Evolutionary conservation across 2,888 invertebrate genomes (phyloP), one percentile per base, ranked within the genome.

Genomic region (Chirona hameri): DNA sequence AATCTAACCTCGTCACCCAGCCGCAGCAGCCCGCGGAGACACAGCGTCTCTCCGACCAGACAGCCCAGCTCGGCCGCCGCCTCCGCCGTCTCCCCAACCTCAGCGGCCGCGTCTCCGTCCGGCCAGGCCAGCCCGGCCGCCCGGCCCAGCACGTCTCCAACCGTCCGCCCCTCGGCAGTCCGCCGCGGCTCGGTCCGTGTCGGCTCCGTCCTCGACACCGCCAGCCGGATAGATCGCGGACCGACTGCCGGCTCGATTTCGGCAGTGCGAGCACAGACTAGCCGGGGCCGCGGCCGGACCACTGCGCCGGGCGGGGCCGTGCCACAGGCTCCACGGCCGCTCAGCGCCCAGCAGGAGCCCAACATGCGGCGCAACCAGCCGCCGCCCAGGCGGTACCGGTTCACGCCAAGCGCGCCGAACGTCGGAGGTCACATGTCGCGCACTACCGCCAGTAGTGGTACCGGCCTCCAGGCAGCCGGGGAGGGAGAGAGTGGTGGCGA

Each of bases 351-450:
- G 39, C 27, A 24, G 10, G 76, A 76, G 39, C 76, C 76, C 76
- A 76, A 76, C 46, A 76, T 76, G 76, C 39, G 46, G 9, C 39
- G 39, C 24, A 76, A 76, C 76, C 76, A 76, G 46, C 39, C 76
- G 46, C 76, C 76, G 46, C 76, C 76, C 10, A 18, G 46, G 14
- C 24, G 76, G 24, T 76, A 76, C 46, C 21, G 76, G 39, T 76
- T 76, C 76, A 76, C 76, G 18, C 76, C 39, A 12, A 18, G 31
- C 21, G 39, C 18, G 18, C 18, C 72, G 18, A 3, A 12, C 4
- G 72, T 21, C 72, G 72, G 31, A 15, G 72, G 69, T 2, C 60
- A 27, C 65, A 27, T 27, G 27, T 27, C 29, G 31, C 27, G 29
- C 27, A n/a, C 69, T 1, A 10, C 69, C 14, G 27, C 72, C 39